phyloP scores from a whole-genome alignment of 2,888 invertebrate genomes.

The Xestia ashworthii region DNA sequence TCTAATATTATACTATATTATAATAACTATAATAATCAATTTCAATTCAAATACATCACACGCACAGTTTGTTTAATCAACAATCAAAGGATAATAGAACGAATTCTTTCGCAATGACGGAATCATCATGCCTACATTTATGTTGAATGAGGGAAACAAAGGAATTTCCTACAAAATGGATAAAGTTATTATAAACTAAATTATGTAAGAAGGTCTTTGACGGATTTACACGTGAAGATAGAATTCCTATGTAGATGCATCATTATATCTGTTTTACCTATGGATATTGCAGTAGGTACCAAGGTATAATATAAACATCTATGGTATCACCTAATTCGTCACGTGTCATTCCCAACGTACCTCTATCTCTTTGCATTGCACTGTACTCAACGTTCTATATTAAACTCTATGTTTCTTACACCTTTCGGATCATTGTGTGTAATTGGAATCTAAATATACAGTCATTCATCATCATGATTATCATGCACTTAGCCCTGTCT shows the following conservation, averaged over 20 bases:
- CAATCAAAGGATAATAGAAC: slow-evolving; percentile 61
- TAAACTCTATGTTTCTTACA: not conserved
- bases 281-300: not conserved
- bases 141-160: slow-evolving; percentile 55
- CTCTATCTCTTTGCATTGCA: not conserved
- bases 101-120: slow-evolving; percentile 47
- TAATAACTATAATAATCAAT: slow-evolving; percentile 48
- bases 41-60: slow-evolving; percentile 48
- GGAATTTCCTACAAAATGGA: slow-evolving; percentile 57
- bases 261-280: not conserved
- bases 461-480: too few species aligned
- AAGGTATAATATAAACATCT: not conserved
- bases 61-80: slow-evolving; percentile 54
- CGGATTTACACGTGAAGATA: not conserved
- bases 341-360: not conserved
- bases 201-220: slow-evolving; percentile 11
- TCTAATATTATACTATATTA: slow-evolving; percentile 41
- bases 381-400: not conserved
- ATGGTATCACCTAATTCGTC: not conserved
- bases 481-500: too few species aligned
- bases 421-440: not conserved
- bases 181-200: slow-evolving; percentile 54
- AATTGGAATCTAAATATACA: too few species aligned
- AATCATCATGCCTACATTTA: slow-evolving; percentile 44
- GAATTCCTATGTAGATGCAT: slow-evolving; percentile 32